Evolutionary conservation across 2,888 invertebrate genomes (phyloP).

Genomic region (Clitarchus hookeri): DNA sequence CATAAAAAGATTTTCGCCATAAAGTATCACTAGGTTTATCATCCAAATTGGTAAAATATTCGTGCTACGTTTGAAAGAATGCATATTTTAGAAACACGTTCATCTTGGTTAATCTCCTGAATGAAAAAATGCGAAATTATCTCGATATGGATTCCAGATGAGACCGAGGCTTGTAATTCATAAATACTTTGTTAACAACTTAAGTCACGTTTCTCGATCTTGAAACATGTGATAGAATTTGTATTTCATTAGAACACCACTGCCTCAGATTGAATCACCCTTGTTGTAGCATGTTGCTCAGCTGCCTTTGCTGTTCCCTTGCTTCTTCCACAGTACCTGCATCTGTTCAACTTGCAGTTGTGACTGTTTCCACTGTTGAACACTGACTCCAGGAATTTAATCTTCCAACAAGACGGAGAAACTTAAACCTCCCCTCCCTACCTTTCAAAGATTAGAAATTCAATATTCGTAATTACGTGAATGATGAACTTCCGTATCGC

Average conservation of each 20-base stretch:
- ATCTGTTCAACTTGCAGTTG: background rate
- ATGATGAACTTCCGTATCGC: too few relatives aligned
- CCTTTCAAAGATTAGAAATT: too few relatives aligned
- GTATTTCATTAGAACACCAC: background rate
- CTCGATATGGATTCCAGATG: background rate
- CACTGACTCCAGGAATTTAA: too few relatives aligned
- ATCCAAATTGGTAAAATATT: conserved; percentile 24
- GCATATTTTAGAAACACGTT: conserved; percentile 42
- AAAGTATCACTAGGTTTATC: conserved; percentile 27
- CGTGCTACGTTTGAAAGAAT: conserved; percentile 43
- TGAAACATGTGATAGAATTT: background rate
- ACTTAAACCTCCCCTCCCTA: too few relatives aligned
- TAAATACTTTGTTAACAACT: too few relatives aligned
- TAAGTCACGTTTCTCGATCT: background rate
- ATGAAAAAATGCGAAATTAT: background rate
- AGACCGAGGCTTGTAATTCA: background rate
- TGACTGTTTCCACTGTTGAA: too few relatives aligned
- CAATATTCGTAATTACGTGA: too few relatives aligned
- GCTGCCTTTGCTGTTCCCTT: background rate
- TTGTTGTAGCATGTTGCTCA: background rate
- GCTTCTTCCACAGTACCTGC: background rate
- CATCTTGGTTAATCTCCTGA: too few relatives aligned
- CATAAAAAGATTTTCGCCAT: conserved; percentile 44
- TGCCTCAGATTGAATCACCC: background rate
- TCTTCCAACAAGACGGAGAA: too few relatives aligned